Evolutionary conservation across 64 coral and sea anemone species (phyloP).

Genomic region (Pocillopora damicornis): DNA sequence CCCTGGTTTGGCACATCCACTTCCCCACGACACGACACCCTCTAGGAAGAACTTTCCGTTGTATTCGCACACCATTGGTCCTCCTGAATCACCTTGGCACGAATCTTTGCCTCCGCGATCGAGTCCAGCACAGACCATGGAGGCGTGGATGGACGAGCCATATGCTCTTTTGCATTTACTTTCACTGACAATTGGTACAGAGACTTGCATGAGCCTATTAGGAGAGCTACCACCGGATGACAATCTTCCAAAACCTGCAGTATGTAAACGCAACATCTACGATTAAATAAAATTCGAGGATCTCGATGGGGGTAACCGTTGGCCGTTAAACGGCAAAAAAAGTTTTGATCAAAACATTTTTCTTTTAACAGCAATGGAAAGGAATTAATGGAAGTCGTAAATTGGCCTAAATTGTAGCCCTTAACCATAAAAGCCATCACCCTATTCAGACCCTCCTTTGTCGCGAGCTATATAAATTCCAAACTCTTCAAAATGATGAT

Average conservation of each 20-base stretch:
- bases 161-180: constrained; percentile 35
- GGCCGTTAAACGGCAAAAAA: too few relatives aligned
- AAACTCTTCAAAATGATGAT: too few relatives aligned
- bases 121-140: constrained; percentile 55
- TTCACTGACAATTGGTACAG: constrained; percentile 31
- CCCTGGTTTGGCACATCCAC: constrained; percentile 18
- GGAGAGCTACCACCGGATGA: constrained; percentile 17
- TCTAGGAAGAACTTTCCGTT: constrained; percentile 54
- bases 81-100: constrained; percentile 57
- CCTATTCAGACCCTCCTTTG: too few relatives aligned
- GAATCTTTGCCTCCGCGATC: constrained; percentile 37
- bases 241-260: constrained; percentile 33
- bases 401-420: too few relatives aligned
- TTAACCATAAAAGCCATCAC: too few relatives aligned
- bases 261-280: neutral
- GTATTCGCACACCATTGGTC: constrained; percentile 50
- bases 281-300: too few relatives aligned
- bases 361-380: too few relatives aligned
- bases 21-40: constrained; percentile 45
- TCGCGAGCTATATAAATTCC: too few relatives aligned
- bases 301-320: too few relatives aligned
- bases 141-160: constrained; percentile 35
- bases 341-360: too few relatives aligned
- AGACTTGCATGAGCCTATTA: constrained; percentile 34
- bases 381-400: too few relatives aligned